Evolutionary conservation across 2,113 vertebrate species (phyloP).

Genomic region (Paracanthobrama guichenoti): DNA sequence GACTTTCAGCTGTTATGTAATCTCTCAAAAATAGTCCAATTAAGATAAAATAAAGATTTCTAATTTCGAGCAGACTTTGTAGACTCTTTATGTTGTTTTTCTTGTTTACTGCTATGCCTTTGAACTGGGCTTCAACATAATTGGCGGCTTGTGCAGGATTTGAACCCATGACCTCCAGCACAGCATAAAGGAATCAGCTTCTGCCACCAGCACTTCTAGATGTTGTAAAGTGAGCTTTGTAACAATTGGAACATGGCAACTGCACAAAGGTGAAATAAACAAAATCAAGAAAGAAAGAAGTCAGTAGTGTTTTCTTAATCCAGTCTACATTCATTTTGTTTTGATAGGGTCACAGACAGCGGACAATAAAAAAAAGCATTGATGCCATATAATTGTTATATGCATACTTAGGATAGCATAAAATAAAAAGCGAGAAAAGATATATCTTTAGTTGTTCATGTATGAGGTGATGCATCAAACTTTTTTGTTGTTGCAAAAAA

Average conservation of each 20-base stretch:
- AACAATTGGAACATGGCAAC: not conserved
- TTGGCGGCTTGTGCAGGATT: constrained; percentile 9
- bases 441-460: not conserved
- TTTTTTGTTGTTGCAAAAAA: not conserved
- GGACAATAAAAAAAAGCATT: not conserved
- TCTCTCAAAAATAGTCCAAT: not conserved
- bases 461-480: not conserved
- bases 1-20: not conserved
- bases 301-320: not conserved
- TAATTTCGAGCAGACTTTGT: not conserved
- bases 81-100: not conserved
- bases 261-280: constrained; percentile 25
- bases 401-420: not conserved
- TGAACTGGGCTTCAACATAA: not conserved
- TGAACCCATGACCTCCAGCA: constrained; percentile 9
- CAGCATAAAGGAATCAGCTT: constrained; percentile 11
- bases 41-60: not conserved
- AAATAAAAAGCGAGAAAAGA: not conserved
- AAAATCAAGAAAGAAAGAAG: constrained; percentile 3
- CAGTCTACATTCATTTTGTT: not conserved
- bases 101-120: constrained; percentile 14
- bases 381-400: not conserved
- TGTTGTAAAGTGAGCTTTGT: not conserved
- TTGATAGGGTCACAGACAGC: not conserved
- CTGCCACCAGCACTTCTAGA: not conserved